Conservation (phyloP, 2,888 invertebrate species). For the Dryocosmus kuriphilus region DNA sequence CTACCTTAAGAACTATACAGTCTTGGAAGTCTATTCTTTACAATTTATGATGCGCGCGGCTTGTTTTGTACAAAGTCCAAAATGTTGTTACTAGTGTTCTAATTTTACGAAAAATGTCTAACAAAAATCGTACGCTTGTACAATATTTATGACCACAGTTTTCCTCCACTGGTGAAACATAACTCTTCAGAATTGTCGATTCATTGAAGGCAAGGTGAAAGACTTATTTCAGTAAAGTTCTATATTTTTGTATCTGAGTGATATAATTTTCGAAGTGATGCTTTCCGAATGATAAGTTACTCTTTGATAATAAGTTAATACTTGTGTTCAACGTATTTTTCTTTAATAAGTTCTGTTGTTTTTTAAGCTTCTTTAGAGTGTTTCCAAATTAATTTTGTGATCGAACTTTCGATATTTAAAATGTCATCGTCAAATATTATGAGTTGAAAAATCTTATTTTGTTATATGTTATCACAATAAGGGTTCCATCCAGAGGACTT, state of each 20-base stretch:
- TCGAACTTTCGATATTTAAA: neutral
- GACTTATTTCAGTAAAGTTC: neutral
- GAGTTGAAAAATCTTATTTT: neutral
- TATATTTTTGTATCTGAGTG: neutral
- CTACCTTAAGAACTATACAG: neutral
- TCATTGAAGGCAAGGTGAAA: neutral
- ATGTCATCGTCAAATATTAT: neutral
- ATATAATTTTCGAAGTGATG: neutral
- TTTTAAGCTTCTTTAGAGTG: neutral
- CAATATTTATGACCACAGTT: slow-evolving; percentile 23
- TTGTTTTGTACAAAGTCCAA: slow-evolving; percentile 56
- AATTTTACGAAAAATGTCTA: slow-evolving; percentile 48
- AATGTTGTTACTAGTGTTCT: slow-evolving; percentile 50
- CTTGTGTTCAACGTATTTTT: neutral
- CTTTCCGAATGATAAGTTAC: neutral
- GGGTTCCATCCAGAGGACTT: neutral
- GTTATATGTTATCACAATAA: neutral
- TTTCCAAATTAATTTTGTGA: neutral
- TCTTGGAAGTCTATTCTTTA: slow-evolving; percentile 10
- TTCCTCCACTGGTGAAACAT: slow-evolving; percentile 6
- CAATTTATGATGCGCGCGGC: slow-evolving; percentile 25
- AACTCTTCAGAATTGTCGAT: neutral
- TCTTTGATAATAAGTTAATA: neutral
- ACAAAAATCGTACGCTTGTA: slow-evolving; percentile 33
- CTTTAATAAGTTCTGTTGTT: neutral